Evolutionary conservation across 2,888 invertebrate genomes (phyloP).

Genomic region (Limulus polyphemus): DNA sequence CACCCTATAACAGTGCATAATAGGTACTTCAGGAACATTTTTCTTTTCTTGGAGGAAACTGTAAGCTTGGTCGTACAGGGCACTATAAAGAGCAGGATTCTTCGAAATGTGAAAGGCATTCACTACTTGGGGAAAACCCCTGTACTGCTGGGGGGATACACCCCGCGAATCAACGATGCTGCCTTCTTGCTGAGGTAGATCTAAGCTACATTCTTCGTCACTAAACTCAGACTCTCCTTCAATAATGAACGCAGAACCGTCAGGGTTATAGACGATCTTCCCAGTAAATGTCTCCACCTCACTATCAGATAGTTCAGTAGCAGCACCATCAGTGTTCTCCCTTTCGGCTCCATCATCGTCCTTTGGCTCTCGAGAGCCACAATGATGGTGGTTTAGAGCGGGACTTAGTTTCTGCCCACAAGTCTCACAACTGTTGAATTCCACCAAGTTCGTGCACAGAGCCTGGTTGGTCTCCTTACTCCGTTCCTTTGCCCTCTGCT

Average conservation of each 20-base stretch:
- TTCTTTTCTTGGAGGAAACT: constrained; percentile 41
- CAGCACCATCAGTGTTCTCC: too few species aligned
- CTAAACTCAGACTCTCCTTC: constrained; percentile 48
- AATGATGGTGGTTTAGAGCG: too few species aligned
- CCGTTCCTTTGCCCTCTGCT: too few species aligned
- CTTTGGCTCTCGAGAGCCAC: too few species aligned
- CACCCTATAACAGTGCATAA: constrained; percentile 86
- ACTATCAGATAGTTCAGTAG: constrained; percentile 36
- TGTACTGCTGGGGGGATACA: constrained; percentile 45
- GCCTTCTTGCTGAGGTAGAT: constrained; percentile 53
- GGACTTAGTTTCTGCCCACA: too few species aligned
- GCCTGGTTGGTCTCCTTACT: too few species aligned
- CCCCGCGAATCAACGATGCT: constrained; percentile 55
- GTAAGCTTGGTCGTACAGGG: constrained; percentile 37
- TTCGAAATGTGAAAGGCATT: constrained; percentile 74
- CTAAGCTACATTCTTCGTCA: constrained; percentile 50
- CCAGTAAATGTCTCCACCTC: constrained; percentile 93
- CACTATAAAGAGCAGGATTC: constrained; percentile 48
- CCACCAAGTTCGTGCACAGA: too few species aligned
- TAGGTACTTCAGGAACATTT: constrained; percentile 50
- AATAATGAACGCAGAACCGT: constrained; percentile 93
- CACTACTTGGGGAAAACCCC: constrained; percentile 60
- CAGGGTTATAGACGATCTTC: constrained; percentile 93
- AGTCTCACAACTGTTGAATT: too few species aligned
- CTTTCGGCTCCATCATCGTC: too few species aligned